Evolutionary conservation across 2,888 invertebrate genomes (phyloP).

Genomic region (Dioctria linearis): DNA sequence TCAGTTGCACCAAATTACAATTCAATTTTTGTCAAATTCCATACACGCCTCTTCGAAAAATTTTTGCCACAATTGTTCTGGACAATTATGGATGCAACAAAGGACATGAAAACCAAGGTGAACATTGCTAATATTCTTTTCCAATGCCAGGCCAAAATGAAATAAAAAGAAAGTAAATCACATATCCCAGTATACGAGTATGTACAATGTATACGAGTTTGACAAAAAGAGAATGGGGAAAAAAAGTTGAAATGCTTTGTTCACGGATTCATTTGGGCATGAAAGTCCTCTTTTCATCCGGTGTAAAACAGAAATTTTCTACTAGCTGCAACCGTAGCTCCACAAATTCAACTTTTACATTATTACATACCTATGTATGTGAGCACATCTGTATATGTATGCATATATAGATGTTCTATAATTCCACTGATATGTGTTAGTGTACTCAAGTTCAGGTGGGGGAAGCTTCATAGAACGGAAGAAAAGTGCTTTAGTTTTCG

Average conservation of each 20-base stretch:
- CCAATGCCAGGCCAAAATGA: neutral
- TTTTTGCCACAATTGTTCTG: conserved; percentile 39
- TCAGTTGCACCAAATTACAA: neutral
- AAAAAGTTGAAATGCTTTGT: conserved; percentile 43
- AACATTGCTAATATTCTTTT: conserved; percentile 19
- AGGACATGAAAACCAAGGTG: neutral
- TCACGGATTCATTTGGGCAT: conserved; percentile 45
- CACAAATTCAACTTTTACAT: conserved; percentile 11
- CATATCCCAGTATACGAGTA: neutral
- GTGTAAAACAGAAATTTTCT: conserved; percentile 44
- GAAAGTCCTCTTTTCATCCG: conserved; percentile 47
- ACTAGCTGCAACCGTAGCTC: conserved; percentile 28
- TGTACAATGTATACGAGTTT: neutral
- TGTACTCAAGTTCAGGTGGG: neutral
- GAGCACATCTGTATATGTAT: neutral
- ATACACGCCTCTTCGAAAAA: conserved; percentile 21
- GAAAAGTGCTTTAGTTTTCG: conserved; percentile 50
- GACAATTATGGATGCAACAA: conserved; percentile 35
- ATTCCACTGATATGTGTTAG: neutral
- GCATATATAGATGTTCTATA: too few species aligned
- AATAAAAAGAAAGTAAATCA: neutral
- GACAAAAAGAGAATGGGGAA: conserved; percentile 17
- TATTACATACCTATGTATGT: conserved; percentile 7
- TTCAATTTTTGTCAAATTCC: conserved; percentile 45
- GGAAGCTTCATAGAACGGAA: conserved; percentile 17